Conservation (phyloP, 2,888 invertebrate genomes). For the Taphrorychus bicolor region DNA sequence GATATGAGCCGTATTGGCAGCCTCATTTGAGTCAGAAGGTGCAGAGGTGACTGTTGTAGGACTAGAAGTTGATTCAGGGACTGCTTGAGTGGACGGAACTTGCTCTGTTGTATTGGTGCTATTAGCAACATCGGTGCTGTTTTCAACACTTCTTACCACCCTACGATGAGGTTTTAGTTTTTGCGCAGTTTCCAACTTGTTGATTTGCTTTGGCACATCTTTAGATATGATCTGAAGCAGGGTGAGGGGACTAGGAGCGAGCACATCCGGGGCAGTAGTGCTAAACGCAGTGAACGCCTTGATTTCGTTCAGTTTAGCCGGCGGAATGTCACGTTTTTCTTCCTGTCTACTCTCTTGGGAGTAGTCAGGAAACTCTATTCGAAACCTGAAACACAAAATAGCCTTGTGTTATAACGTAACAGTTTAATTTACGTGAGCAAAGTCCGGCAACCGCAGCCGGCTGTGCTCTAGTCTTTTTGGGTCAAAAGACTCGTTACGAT, state of each 20-base stretch:
- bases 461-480: slow-evolving; percentile 1
- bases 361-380: slow-evolving; percentile 50
- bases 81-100: neutral
- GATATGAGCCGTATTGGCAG: too few relatives aligned
- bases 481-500: slow-evolving; percentile 10
- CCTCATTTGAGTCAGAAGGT: too few relatives aligned
- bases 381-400: slow-evolving; percentile 43
- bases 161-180: slow-evolving; percentile 15
- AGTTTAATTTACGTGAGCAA: neutral
- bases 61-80: neutral
- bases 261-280: slow-evolving; percentile 48
- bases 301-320: slow-evolving; percentile 44
- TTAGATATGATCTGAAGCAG: slow-evolving; percentile 18
- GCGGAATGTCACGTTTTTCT: slow-evolving; percentile 25
- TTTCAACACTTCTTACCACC: slow-evolving; percentile 40
- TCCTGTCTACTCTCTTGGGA: slow-evolving; percentile 28
- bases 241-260: slow-evolving; percentile 40
- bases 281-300: slow-evolving; percentile 46
- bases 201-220: slow-evolving; percentile 18
- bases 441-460: neutral
- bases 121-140: too few relatives aligned
- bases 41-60: neutral
- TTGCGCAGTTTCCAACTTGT: neutral
- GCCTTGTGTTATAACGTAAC: neutral
- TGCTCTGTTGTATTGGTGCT: too few relatives aligned